phyloP scores from a whole-genome alignment of 92 coral and sea anemone genomes.

The Montipora capitata region DNA sequence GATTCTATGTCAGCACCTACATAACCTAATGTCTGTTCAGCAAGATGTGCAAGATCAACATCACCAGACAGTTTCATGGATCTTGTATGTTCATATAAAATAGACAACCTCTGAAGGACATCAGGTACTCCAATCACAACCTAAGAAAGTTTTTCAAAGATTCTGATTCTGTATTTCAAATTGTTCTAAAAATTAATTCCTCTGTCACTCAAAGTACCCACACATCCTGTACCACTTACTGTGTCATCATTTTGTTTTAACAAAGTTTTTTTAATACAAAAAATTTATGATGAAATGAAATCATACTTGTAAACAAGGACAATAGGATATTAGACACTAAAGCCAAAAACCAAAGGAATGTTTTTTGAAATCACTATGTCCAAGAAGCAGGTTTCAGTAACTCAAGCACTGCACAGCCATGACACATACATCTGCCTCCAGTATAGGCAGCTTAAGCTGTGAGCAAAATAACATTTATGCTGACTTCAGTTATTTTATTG shows the following conservation, averaged over 20 bases:
- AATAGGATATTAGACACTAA: not conserved
- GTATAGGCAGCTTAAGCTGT: too few species aligned
- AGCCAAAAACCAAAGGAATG: not conserved
- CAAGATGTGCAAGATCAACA: slow-evolving; percentile 85
- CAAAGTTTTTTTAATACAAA: not conserved
- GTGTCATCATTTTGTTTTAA: too few species aligned
- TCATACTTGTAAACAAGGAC: too few species aligned
- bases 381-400: too few species aligned
- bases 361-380: not conserved
- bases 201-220: not conserved
- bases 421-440: too few species aligned
- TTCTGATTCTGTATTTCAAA: not conserved
- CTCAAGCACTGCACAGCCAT: too few species aligned
- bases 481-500: too few species aligned
- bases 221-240: not conserved
- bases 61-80: slow-evolving; percentile 75
- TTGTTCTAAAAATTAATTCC: not conserved
- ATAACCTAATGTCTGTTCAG: slow-evolving; percentile 90
- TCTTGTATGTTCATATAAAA: slow-evolving; percentile 82
- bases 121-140: slow-evolving; percentile 95
- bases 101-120: slow-evolving; percentile 85
- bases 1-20: slow-evolving; percentile 96
- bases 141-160: slow-evolving; percentile 32
- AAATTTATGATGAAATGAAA: too few species aligned
- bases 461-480: too few species aligned